Conservation (phyloP, 2,888 invertebrate genomes). For the Sialis lutaria region DNA sequence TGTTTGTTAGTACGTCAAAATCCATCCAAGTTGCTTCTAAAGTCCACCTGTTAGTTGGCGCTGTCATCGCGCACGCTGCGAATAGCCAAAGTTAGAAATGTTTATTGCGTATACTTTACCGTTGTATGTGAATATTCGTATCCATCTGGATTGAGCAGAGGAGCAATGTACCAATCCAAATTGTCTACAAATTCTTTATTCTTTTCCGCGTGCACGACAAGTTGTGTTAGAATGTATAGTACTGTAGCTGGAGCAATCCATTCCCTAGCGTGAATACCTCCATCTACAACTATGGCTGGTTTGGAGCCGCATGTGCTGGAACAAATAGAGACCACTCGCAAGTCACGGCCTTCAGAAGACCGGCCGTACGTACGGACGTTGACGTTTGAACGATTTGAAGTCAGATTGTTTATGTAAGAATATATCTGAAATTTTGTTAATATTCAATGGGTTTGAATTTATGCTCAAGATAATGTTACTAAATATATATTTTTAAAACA, state of each 20-base stretch:
- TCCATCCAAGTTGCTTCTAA: no score
- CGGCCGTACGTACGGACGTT: slow-evolving; percentile 21
- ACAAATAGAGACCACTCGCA: slow-evolving; percentile 23
- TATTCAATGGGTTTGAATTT: no score
- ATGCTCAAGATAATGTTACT: no score
- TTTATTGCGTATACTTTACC: no score
- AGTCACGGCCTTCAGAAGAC: slow-evolving; percentile 22
- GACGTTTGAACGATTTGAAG: no score
- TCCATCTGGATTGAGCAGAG: background rate
- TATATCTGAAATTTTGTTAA: no score
- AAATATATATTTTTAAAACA: no score
- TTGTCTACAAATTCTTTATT: background rate
- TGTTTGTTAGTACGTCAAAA: no score
- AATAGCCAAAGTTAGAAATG: no score
- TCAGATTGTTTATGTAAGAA: no score
- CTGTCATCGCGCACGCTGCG: no score
- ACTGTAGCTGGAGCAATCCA: slow-evolving; percentile 1
- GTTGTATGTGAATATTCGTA: background rate
- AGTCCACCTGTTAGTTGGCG: no score
- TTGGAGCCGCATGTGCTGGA: background rate
- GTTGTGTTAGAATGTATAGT: background rate
- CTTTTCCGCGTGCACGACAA: background rate
- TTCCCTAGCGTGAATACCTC: background rate
- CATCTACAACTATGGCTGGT: background rate
- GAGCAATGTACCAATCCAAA: background rate